These are phyloP conservation scores for Drosophila nannoptera DNA, from an alignment of 1,140 invertebrate species.

Conservation along the genomic window DNA sequence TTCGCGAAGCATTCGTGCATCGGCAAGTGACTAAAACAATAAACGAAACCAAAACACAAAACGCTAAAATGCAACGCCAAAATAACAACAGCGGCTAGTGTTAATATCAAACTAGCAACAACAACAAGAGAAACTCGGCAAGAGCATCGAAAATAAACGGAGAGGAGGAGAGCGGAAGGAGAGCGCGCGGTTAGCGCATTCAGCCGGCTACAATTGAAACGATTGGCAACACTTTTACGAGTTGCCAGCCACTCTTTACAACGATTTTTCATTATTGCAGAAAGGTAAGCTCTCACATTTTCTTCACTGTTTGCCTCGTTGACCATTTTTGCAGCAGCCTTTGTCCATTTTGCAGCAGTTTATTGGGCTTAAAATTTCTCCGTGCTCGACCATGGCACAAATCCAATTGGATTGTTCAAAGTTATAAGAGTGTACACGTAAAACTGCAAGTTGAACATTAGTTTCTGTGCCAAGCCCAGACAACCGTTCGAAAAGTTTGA, in stretches of 20 bases:
- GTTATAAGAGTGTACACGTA: slow-evolving; percentile 6
- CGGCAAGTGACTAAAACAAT: slow-evolving; percentile 70
- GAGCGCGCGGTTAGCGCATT: slow-evolving; percentile 5
- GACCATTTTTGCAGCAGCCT: slow-evolving; percentile 9
- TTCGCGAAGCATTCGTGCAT: slow-evolving; percentile 40
- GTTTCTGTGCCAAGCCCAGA: slow-evolving; percentile 3
- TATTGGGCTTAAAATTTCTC: slow-evolving; percentile 37
- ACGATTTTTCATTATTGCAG: slow-evolving; percentile 74
- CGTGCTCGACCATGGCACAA: slow-evolving; percentile 2
- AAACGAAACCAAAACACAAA: slow-evolving; percentile 45
- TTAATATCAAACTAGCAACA: slow-evolving; percentile 12
- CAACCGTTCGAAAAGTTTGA: slow-evolving; percentile 5
- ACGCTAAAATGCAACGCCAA: slow-evolving; percentile 51
- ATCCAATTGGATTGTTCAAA: slow-evolving; percentile 14
- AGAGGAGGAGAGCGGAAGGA: background rate
- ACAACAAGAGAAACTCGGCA: slow-evolving; percentile 19
- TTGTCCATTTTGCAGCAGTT: slow-evolving; percentile 25
- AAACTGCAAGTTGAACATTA: slow-evolving; percentile 15
- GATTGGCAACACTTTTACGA: slow-evolving; percentile 72
- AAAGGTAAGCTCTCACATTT: slow-evolving; percentile 52
- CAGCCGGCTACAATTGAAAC: slow-evolving; percentile 17
- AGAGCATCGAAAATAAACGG: slow-evolving; percentile 15
- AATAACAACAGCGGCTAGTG: slow-evolving; percentile 23
- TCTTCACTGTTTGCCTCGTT: slow-evolving; percentile 5
- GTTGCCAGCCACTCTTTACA: slow-evolving; percentile 70